Base-by-base conservation (phyloP, 2,113 vertebrate genomes). In the Anolis sagrei region DNA sequence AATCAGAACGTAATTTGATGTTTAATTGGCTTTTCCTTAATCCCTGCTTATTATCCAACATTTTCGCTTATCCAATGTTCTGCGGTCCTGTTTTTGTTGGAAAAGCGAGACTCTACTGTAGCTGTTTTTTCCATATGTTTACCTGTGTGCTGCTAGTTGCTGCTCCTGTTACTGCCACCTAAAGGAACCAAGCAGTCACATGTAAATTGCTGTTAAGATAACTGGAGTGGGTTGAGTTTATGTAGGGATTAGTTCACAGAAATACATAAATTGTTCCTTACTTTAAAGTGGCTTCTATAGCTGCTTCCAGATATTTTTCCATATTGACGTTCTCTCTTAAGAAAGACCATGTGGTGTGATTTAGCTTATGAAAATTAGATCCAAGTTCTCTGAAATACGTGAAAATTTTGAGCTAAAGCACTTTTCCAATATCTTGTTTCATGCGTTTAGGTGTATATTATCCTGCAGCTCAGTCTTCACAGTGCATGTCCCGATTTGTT, bases 401-500 rank as follows among this genome's bases (percentile, higher is more conserved):
- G 36, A 72, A 70, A 83, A 2, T 9, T 44, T 79, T 25, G 25
- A 4, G 9, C 23, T 29, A 48, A 86, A 49, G 29, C 54, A n/a
- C 27, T 54, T 86, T 91, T 82, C 66, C 49, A 25, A 69, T 44
- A 5, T 32, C 54, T 72, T 86, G 34, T 79, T 79, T 62, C 27
- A 0, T 58, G 87, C 90, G 75, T 72, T 18, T 89, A 99, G 99
- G 97, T 82, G 95, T 98, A 90, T 97, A 98, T 61, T 99, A 99
- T 86, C 96, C 96, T 18, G 92, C 97, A 88, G 92, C 98, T 85
- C 97, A 98, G 77, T 95, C 97, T 39, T 94, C 96, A 0, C 97
- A 95, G n/a, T 98, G 97, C 85, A 93, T 98, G 87, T 95, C 97
- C 39, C 98, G 98, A 84, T 99, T 98, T 27, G 94, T 96, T 5